Evolutionary conservation across 2,113 vertebrate genomes (phyloP).

Genomic region (Potamarius usumacintae): DNA sequence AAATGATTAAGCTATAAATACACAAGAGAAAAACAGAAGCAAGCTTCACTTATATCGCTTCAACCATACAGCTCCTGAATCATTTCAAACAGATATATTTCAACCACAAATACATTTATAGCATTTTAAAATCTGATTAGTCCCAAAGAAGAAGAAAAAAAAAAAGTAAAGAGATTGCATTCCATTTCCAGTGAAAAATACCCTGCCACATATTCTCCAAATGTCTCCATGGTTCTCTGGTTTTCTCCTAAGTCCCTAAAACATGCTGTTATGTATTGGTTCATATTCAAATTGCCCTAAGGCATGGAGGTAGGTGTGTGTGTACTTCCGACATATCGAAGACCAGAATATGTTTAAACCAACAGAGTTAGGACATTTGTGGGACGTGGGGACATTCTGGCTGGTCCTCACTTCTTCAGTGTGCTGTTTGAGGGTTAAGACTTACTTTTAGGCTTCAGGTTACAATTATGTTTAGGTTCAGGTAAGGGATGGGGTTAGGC

Average conservation of each 20-base stretch:
- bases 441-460: too few species aligned
- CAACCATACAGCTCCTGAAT: neutral
- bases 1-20: slow-evolving; percentile 21
- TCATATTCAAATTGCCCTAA: neutral
- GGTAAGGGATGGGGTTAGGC: too few species aligned
- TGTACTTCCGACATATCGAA: too few species aligned
- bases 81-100: too few species aligned
- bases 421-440: too few species aligned
- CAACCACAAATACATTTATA: neutral
- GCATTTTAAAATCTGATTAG: neutral
- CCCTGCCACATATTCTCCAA: neutral
- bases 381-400: too few species aligned
- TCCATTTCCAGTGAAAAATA: neutral
- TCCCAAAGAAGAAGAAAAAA: neutral
- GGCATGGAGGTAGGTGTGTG: neutral
- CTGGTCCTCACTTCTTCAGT: too few species aligned
- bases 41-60: neutral
- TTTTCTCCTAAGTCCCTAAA: neutral
- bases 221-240: neutral
- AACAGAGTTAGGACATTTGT: too few species aligned
- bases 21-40: neutral
- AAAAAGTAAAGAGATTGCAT: neutral
- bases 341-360: too few species aligned
- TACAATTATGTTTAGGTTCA: too few species aligned
- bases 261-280: neutral